phyloP scores from a whole-genome alignment of 2,888 invertebrate species.

The Drosophila ezoana region DNA sequence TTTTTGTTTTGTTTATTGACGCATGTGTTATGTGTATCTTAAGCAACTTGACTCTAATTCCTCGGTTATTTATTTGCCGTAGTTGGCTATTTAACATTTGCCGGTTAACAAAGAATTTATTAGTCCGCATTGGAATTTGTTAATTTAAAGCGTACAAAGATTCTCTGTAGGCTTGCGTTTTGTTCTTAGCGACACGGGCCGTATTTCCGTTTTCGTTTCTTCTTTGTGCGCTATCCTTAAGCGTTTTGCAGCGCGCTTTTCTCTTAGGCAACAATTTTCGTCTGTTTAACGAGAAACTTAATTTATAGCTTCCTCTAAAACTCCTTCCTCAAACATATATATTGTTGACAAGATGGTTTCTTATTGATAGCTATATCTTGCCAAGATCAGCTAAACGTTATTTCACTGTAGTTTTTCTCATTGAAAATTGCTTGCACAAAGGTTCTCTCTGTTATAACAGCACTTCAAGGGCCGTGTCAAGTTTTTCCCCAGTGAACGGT shows the following conservation, averaged over 20 bases:
- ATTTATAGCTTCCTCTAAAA: too few relatives aligned
- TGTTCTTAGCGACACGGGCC: not conserved
- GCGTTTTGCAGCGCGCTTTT: too few relatives aligned
- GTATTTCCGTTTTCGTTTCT: not conserved
- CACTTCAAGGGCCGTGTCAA: slow-evolving; percentile 28
- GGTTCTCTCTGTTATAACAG: slow-evolving; percentile 29
- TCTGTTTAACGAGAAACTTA: too few relatives aligned
- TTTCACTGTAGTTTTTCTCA: slow-evolving; percentile 16
- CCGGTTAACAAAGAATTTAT: slow-evolving; percentile 15
- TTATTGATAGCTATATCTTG: not conserved
- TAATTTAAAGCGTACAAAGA: not conserved
- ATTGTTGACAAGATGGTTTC: not conserved
- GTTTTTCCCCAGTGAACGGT: slow-evolving; percentile 33
- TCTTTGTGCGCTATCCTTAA: not conserved
- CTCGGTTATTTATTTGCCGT: slow-evolving; percentile 19
- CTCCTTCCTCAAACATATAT: too few relatives aligned
- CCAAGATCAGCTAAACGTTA: not conserved
- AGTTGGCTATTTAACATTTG: slow-evolving; percentile 13
- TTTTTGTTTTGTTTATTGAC: slow-evolving; percentile 7
- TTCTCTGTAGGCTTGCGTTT: not conserved
- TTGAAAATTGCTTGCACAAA: slow-evolving; percentile 21
- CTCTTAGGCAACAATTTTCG: too few relatives aligned
- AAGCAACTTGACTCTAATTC: slow-evolving; percentile 9
- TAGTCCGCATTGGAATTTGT: not conserved
- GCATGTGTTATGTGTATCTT: slow-evolving; percentile 2